A percentile compares a stretch with the other conserved stretches of the same genome.
phyloP scores from a whole-genome alignment of 2,797 vertebrate species.

The Pangasius larnaudii region DNA sequence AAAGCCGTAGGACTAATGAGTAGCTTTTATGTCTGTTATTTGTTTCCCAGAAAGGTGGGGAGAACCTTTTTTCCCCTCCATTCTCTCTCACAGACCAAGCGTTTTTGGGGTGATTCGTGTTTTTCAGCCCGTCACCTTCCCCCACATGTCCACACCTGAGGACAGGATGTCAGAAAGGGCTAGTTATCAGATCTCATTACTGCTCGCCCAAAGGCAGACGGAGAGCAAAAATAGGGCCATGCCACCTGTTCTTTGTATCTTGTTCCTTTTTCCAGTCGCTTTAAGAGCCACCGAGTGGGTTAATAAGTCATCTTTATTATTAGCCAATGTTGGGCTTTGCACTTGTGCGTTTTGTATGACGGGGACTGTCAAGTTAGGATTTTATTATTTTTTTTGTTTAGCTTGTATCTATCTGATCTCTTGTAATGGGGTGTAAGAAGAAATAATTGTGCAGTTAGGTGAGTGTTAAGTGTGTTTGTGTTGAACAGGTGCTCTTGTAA shows the following conservation, averaged over 20 bases:
- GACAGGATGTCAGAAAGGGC: slow-evolving; percentile 70
- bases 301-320: slow-evolving; percentile 80
- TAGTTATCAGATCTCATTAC: slow-evolving; percentile 80
- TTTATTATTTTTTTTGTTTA: neutral
- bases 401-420: neutral
- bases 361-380: neutral
- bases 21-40: neutral
- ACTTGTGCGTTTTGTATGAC: neutral
- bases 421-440: neutral
- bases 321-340: slow-evolving; percentile 64
- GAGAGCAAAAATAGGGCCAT: slow-evolving; percentile 68
- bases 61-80: neutral
- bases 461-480: neutral
- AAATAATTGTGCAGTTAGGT: neutral
- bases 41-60: neutral
- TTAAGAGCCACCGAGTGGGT: slow-evolving; percentile 78
- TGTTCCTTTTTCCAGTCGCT: slow-evolving; percentile 81
- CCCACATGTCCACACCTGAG: slow-evolving; percentile 52
- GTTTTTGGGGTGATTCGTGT: neutral
- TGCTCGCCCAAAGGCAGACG: slow-evolving; percentile 73
- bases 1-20: too few species aligned
- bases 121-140: neutral
- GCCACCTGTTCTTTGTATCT: slow-evolving; percentile 81
- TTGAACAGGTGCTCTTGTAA: slow-evolving; percentile 18
- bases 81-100: neutral